Evolutionary conservation across 2,888 invertebrate genomes (phyloP).

Genomic region (Drosophila gaucha): DNA sequence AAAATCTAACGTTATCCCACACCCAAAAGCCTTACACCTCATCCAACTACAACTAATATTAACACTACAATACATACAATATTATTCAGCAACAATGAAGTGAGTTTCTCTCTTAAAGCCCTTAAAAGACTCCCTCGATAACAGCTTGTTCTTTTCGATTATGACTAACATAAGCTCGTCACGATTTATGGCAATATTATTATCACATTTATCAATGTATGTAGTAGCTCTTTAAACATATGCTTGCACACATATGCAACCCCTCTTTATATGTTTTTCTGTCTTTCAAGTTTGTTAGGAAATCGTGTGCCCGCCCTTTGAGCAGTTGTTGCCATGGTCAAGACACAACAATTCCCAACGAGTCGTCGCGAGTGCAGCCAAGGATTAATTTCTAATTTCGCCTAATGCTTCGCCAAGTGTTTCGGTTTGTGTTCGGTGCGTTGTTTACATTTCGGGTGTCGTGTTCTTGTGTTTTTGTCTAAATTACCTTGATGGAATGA

Average conservation of each 20-base stretch:
- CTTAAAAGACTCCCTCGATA: not conserved
- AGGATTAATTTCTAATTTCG: constrained; percentile 82
- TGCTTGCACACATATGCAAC: constrained; percentile 9
- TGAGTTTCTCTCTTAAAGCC: not conserved
- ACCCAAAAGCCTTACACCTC: too few species aligned
- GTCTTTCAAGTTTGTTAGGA: not conserved
- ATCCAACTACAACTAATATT: too few species aligned
- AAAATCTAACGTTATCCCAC: too few species aligned
- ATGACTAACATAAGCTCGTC: not conserved
- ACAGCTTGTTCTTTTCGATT: constrained; percentile 1
- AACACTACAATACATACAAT: too few species aligned
- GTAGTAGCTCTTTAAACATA: constrained; percentile 12
- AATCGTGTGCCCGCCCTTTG: constrained; percentile 16
- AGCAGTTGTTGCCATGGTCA: constrained; percentile 52
- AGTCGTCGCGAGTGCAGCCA: constrained; percentile 33
- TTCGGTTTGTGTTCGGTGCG: constrained; percentile 39
- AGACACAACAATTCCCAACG: constrained; percentile 37
- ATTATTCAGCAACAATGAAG: too few species aligned
- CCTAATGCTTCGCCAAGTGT: constrained; percentile 68
- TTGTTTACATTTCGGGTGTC: constrained; percentile 66
- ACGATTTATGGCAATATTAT: not conserved
- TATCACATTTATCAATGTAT: not conserved
- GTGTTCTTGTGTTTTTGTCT: constrained; percentile 57
- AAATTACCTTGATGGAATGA: constrained; percentile 82
- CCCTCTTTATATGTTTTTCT: not conserved